Evolutionary conservation across 1,140 invertebrate species (phyloP), one percentile per base, ranked within the genome.

Genomic region (Babylonia areolata): DNA sequence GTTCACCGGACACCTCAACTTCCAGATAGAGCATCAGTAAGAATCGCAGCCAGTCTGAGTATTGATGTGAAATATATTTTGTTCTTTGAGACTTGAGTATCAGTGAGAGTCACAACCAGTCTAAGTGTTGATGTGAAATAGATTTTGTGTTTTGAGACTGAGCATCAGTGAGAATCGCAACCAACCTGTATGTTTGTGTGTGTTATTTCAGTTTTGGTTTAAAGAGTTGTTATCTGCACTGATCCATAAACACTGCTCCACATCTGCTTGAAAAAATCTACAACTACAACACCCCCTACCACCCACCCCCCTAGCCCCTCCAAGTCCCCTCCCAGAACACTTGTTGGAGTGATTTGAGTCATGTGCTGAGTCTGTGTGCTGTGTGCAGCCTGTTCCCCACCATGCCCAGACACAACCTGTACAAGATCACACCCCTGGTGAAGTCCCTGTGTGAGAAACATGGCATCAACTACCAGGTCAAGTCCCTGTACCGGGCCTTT

Each of bases 1-100:
- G 94, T 94, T 94, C 87, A 94, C 94, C 46, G 94, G 94, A 23
- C 94, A 94, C 86, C 91, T 94, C n/a, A 94, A 94, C 89, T 94
- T 80, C 78, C 78, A 80, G 78, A 80, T 80, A 33, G 78, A 80
- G 31, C 78, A 80, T n/a, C 78, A 80, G 78, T 80, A 58, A 15
- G 78, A 28, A 31, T 79, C 23, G 46, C 0, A n/a, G 2, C 9
- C 46, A 51, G 46, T 51, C 0, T n/a, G n/a, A n/a, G n/a, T n/a
- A n/a, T n/a, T n/a, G n/a, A n/a, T n/a, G n/a, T n/a, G n/a, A n/a
- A n/a, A n/a, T n/a, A n/a, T n/a, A n/a, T n/a, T n/a, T 51, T 51
- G 20, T 51, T 11, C 6, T 6, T 6, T 51, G 46, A 51, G 6
- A 51, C 20, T 51, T 51, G 78, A 80, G 31, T 42, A 80, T n/a